Evolutionary conservation across 2,888 invertebrate species (phyloP), one percentile per base, ranked within the genome.

Genomic region (Dynastes hyllus): DNA sequence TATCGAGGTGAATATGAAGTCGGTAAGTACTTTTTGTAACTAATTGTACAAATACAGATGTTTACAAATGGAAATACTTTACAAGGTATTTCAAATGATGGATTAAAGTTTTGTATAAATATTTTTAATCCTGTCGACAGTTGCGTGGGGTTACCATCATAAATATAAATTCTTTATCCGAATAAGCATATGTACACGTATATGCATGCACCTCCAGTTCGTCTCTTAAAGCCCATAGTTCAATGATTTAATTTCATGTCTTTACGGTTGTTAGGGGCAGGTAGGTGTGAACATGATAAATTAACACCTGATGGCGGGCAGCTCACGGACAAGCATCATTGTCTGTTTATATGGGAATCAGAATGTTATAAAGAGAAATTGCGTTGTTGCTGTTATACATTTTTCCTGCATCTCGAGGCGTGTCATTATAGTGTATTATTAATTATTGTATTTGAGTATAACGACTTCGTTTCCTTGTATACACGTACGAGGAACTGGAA

Each of bases 241-340:
- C 58, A 71, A 71, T 58, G 71, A 71, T 71, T 71, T 71, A 71
- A 71, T 71, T 71, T 71, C 71, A 58, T 71, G 55, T 71, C 71
- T 32, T 71, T 71, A 71, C 55, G 55, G 71, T 71, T 71, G 71
- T 71, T 55, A 55, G 71, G 58, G 71, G 58, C 71, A 58, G 55
- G 76, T 76, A 76, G 76, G 76, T 76, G 76, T 76, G 67, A 66
- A 76, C 66, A 76, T 67, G 76, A 76, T 65, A 76, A 66, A 76
- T 76, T 76, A 66, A 76, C 71, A 71, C 71, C 71, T 71, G 71
- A 71, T 58, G 71, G 71, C 71, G 58, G 55, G 71, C 71, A 71
- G 58, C 40, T 71, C 58, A 71, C 37, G 71, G 55, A 71, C 71
- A 71, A 58, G 71, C 71, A 71, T 71, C 71, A 58, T 71, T 71